Conservation (phyloP, 2,113 vertebrate genomes). For the Cacatua alba region DNA sequence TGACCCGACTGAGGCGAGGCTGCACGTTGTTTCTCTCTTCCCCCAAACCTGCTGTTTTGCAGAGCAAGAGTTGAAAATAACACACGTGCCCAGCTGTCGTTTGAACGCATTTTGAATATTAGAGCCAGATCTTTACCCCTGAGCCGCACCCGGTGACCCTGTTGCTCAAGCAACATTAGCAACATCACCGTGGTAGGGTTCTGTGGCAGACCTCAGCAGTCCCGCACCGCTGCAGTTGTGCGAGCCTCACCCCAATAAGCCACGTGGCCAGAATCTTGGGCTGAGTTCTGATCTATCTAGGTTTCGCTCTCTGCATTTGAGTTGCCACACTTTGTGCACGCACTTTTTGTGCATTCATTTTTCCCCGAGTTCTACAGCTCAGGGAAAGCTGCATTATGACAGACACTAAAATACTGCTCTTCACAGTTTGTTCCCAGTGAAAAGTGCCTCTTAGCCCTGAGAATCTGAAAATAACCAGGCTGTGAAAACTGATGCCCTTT, state of each 20-base stretch:
- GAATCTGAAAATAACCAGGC: constrained; percentile 6
- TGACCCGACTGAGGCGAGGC: fast-evolving
- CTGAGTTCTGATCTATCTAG: background rate
- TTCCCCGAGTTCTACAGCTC: background rate
- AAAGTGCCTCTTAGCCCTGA: background rate
- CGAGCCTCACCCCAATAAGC: background rate
- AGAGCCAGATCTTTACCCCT: background rate
- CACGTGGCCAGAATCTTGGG: background rate
- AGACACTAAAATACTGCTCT: background rate
- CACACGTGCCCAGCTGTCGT: background rate
- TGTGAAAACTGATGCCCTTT: background rate
- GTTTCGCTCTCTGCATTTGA: background rate
- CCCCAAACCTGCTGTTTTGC: background rate
- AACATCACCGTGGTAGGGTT: background rate
- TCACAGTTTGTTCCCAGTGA: background rate
- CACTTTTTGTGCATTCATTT: background rate
- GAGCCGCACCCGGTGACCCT: background rate
- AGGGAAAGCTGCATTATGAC: background rate
- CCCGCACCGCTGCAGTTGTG: background rate
- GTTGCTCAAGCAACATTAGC: background rate
- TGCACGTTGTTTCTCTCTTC: background rate
- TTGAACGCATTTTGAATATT: background rate
- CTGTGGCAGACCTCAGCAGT: background rate
- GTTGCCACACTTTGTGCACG: background rate
- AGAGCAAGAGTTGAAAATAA: background rate